Base-by-base conservation (phyloP, 2,888 invertebrate genomes). In the Dolichomitus sp. region DNA sequence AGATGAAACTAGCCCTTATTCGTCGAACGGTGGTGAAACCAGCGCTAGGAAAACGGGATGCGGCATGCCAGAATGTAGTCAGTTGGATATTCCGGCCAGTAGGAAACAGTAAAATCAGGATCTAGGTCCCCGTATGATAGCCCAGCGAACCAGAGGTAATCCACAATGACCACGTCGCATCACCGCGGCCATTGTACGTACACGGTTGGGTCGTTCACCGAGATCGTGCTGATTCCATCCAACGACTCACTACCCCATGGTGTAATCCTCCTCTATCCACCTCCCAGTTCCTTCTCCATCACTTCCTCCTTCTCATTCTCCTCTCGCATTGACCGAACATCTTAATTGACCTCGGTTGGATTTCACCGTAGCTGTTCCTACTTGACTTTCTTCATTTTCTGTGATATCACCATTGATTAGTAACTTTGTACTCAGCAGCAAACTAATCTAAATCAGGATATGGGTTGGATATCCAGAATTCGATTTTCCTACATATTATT, bases 191-290 rank as follows among this genome's bases (percentile, higher is more conserved):
- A 85, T 86, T 87, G 84, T 86, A 86, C 84, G 86, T 84, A 84
- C 57, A 80, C 57, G 73, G 72, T 74, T 69, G 79, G 84, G 73
- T 87, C 88, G 85, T 88, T 88, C 86, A 65, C 81, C 84, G 84
- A 69, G 88, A 87, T 89, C 89, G 88, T 86, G 89, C 87, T 87
- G 89, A 89, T 88, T 89, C 85, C 87, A 84, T 84, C 63, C 52
- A 76, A 86, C 80, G 81, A 86, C 87, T 87, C 85, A 77, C 76
- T 85, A 70, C 78, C 84, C 82, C 84, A 48, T 70, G 77, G 83
- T 84, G 81, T 86, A 87, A 89, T 88, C 82, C 81, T 66, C 68
- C 70, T 73, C 63, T 72, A 75, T 75, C 61, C 23, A 23, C 69
- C 45, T 48, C 61, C 23, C 23, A 9, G 17, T 63, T 54, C 45